Evolutionary conservation across 1,140 invertebrate genomes (phyloP).

Genomic region (Drosophila mojavensis): DNA sequence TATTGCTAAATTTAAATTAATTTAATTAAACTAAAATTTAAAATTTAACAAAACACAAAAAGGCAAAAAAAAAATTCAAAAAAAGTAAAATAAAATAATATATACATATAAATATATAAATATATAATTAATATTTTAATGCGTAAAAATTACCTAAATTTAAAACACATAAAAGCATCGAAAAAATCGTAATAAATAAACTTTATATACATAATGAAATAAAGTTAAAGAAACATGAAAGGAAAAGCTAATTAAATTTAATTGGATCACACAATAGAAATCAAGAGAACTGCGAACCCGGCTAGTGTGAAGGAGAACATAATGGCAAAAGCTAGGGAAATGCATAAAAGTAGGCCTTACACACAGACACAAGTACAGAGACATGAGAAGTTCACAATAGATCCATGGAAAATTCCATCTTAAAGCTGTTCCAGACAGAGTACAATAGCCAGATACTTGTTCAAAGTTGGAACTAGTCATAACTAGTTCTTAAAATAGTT

Average conservation of each 20-base stretch:
- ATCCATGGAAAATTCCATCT: too few species aligned
- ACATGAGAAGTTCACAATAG: too few species aligned
- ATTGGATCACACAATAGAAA: constrained; percentile 45
- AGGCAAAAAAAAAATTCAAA: constrained; percentile 29
- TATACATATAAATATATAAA: constrained; percentile 23
- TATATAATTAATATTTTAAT: constrained; percentile 48
- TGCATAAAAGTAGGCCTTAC: constrained; percentile 16
- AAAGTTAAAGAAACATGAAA: constrained; percentile 3
- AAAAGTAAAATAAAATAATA: constrained; percentile 40
- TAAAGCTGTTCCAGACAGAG: too few species aligned
- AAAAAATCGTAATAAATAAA: constrained; percentile 40
- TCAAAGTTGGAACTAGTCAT: too few species aligned
- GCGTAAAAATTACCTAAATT: constrained; percentile 43
- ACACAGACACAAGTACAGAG: constrained; percentile 1
- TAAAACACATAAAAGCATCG: constrained; percentile 36
- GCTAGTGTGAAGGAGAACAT: constrained; percentile 15
- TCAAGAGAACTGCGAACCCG: constrained; percentile 12
- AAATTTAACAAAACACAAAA: constrained; percentile 53
- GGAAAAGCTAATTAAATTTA: constrained; percentile 25
- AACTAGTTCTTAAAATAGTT: too few species aligned
- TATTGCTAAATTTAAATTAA: constrained; percentile 75
- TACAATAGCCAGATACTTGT: too few species aligned
- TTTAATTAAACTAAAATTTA: constrained; percentile 60
- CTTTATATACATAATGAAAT: constrained; percentile 43
- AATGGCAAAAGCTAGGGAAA: constrained; percentile 9